These are phyloP conservation scores for Chrysolina haemoptera DNA, from an alignment of 2,888 invertebrate species.

Conservation along the genomic window DNA sequence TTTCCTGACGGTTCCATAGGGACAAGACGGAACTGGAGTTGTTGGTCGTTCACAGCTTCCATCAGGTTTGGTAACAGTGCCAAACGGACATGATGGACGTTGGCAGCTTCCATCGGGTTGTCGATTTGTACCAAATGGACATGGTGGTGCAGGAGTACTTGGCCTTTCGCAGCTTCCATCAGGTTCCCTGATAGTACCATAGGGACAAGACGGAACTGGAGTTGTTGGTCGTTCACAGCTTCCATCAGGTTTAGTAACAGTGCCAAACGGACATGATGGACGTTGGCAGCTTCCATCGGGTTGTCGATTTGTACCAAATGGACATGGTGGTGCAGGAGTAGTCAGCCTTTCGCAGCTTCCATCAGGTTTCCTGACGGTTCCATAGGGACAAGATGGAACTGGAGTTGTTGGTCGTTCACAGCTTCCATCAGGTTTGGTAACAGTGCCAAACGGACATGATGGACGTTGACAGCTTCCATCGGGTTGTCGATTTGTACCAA, in stretches of 20 bases:
- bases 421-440: constrained; percentile 24
- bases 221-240: constrained; percentile 38
- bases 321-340: constrained; percentile 31
- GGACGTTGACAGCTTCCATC: constrained; percentile 41
- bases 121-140: constrained; percentile 37
- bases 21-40: no score
- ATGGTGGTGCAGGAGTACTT: constrained; percentile 33
- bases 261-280: constrained; percentile 50
- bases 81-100: constrained; percentile 47
- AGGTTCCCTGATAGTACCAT: constrained; percentile 39
- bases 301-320: constrained; percentile 35
- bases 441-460: constrained; percentile 50
- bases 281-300: constrained; percentile 40
- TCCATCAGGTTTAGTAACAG: constrained; percentile 36
- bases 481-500: constrained; percentile 34
- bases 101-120: constrained; percentile 41
- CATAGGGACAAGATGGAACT: constrained; percentile 49
- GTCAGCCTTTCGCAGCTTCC: constrained; percentile 35
- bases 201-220: constrained; percentile 49
- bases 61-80: constrained; percentile 38
- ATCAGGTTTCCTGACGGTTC: constrained; percentile 35
- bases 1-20: constrained; percentile 24
- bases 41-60: constrained; percentile 39
- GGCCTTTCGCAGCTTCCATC: constrained; percentile 36
- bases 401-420: no score